These are phyloP conservation scores for Monomorium pharaonis DNA, from an alignment of 1,140 invertebrate genomes.

Conservation along the genomic window DNA sequence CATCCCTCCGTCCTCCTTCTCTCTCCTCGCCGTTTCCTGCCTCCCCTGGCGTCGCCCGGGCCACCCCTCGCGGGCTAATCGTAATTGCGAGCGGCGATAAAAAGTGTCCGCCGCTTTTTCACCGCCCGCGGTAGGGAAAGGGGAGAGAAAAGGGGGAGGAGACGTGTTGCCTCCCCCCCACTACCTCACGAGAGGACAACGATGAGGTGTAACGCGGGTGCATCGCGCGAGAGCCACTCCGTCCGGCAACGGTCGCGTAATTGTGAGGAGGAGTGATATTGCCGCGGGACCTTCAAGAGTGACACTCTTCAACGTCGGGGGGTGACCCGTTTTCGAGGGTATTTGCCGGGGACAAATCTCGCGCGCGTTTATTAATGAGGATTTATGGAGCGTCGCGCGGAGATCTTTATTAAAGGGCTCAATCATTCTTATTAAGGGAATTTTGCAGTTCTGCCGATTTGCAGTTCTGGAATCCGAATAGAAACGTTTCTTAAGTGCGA, in stretches of 20 bases:
- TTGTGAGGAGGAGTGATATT: slow-evolving; percentile 22
- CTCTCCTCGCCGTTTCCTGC: background rate
- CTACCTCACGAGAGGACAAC: background rate
- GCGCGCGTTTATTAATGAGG: slow-evolving; percentile 42
- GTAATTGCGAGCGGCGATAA: slow-evolving; percentile 76
- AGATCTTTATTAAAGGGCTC: background rate
- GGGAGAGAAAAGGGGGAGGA: background rate
- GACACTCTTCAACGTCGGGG: slow-evolving; percentile 26
- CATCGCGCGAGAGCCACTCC: slow-evolving; percentile 24
- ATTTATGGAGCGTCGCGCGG: background rate
- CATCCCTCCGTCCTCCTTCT: background rate
- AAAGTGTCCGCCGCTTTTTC: slow-evolving; percentile 81
- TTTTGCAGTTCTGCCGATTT: background rate
- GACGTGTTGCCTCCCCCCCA: background rate
- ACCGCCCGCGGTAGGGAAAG: slow-evolving; percentile 63
- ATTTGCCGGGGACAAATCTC: slow-evolving; percentile 33
- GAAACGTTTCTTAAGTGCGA: background rate
- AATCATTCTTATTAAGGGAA: background rate
- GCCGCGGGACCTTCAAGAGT: slow-evolving; percentile 37
- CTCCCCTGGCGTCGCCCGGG: background rate
- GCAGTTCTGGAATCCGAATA: background rate
- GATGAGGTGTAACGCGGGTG: slow-evolving; percentile 38
- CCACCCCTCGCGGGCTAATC: slow-evolving; percentile 58
- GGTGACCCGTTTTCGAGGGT: slow-evolving; percentile 34
- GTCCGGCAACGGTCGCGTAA: slow-evolving; percentile 36